phyloP scores from a whole-genome alignment of 2,888 invertebrate genomes.

The Acrocyrtus sp. region DNA sequence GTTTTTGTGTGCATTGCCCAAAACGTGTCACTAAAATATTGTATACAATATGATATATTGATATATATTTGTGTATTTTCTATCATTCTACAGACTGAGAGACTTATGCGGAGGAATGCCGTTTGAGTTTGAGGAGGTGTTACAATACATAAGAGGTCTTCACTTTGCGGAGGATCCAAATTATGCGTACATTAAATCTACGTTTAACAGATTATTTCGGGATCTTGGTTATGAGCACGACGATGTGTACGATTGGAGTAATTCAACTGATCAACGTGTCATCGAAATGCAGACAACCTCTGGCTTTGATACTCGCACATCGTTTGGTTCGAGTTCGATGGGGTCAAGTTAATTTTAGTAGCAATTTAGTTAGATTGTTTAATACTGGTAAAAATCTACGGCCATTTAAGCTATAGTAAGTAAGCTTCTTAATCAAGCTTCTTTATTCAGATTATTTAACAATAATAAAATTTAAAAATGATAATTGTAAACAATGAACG shows the following conservation, averaged over 20 bases:
- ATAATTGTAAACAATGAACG: no score
- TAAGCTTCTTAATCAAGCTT: no score
- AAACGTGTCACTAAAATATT: constrained; percentile 8
- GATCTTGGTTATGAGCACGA: constrained; percentile 31
- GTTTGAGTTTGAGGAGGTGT: constrained; percentile 29
- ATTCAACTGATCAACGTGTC: constrained; percentile 15
- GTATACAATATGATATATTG: not conserved
- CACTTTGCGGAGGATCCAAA: constrained; percentile 41
- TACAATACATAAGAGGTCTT: constrained; percentile 30
- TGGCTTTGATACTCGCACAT: no score
- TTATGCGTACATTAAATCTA: constrained; percentile 29
- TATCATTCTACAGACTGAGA: constrained; percentile 2
- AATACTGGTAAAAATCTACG: no score
- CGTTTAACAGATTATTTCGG: constrained; percentile 16
- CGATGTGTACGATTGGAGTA: constrained; percentile 35
- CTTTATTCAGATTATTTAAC: no score
- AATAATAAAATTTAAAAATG: no score
- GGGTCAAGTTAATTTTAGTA: no score
- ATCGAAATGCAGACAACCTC: constrained; percentile 35
- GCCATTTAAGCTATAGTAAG: no score
- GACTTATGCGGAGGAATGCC: constrained; percentile 27
- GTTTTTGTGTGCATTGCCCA: no score
- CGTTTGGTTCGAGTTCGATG: no score
- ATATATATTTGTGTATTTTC: not conserved
- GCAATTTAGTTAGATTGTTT: no score